These are phyloP conservation scores for Melieria omissa DNA, from an alignment of 2,888 invertebrate species.

Conservation along the genomic window DNA sequence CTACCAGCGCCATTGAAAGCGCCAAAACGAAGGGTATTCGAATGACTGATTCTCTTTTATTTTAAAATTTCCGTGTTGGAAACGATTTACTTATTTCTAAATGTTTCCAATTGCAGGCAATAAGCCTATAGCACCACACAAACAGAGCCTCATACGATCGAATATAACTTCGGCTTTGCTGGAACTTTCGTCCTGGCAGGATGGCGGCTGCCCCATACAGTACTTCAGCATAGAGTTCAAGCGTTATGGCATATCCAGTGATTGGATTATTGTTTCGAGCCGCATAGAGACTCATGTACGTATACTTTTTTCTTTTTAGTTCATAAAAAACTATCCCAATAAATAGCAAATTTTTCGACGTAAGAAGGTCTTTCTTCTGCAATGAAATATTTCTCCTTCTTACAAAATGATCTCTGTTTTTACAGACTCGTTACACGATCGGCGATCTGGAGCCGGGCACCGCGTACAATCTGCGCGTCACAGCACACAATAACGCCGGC, in stretches of 20 bases:
- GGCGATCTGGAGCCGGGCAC: conserved; percentile 69
- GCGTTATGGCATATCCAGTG: conserved; percentile 56
- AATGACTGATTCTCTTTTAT: not conserved
- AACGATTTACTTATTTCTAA: not conserved
- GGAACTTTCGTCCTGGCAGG: conserved; percentile 82
- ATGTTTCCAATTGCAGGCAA: conserved; percentile 51
- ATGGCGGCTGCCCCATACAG: conserved; percentile 82
- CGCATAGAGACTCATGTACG: conserved; percentile 67
- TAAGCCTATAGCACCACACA: conserved; percentile 76
- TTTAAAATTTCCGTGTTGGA: not conserved
- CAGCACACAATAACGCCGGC: conserved; percentile 75
- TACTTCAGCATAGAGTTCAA: conserved; percentile 71
- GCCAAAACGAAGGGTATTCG: conserved; percentile 77
- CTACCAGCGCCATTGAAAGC: conserved; percentile 74
- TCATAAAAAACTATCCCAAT: no score
- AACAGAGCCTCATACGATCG: conserved; percentile 77
- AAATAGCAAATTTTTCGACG: no score
- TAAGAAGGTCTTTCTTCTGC: no score
- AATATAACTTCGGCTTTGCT: conserved; percentile 82
- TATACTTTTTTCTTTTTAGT: conserved; percentile 43
- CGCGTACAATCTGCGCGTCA: conserved; percentile 69
- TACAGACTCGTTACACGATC: conserved; percentile 66
- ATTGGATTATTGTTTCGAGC: conserved; percentile 68
- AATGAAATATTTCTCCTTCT: not conserved
- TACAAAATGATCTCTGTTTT: not conserved